These are phyloP conservation scores for Balearica regulorum DNA, from an alignment of 2,797 vertebrate genomes.

Conservation along the genomic window DNA sequence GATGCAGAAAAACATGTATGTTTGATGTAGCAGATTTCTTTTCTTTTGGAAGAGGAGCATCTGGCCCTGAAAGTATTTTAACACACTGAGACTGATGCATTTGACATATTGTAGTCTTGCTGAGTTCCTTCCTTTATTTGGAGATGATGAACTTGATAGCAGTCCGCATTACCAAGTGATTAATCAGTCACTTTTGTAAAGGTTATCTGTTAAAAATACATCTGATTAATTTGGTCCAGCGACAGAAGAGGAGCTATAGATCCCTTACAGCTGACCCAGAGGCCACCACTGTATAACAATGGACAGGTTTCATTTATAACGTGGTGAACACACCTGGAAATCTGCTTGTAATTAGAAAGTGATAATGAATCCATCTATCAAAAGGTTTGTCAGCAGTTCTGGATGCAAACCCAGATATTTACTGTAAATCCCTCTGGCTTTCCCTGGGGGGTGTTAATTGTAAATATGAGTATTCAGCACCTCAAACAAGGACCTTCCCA, in stretches of 20 bases:
- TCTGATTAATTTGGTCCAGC: conserved; percentile 48
- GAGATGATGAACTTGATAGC: conserved; percentile 42
- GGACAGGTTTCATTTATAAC: conserved; percentile 73
- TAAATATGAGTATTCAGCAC: neutral
- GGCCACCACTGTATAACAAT: conserved; percentile 71
- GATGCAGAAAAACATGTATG: neutral
- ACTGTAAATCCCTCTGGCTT: conserved; percentile 36
- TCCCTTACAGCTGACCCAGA: conserved; percentile 72
- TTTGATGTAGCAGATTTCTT: conserved; percentile 24
- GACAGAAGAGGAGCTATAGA: conserved; percentile 79
- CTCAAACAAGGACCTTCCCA: neutral
- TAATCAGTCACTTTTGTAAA: conserved; percentile 49
- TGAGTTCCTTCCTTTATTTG: conserved; percentile 49
- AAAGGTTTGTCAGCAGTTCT: conserved; percentile 76
- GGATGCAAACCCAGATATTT: conserved; percentile 45
- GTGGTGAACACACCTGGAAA: conserved; percentile 85
- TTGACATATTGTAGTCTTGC: conserved; percentile 50
- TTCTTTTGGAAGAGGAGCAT: conserved; percentile 42
- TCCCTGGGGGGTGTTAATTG: neutral
- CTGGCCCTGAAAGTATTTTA: conserved; percentile 49
- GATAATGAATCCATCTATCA: conserved; percentile 86
- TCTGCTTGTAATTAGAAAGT: conserved; percentile 86
- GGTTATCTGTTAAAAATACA: conserved; percentile 67
- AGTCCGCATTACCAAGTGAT: conserved; percentile 30
- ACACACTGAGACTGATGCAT: conserved; percentile 11